phyloP scores from a whole-genome alignment of 1,140 invertebrate species.

The Drosophila parvula region DNA sequence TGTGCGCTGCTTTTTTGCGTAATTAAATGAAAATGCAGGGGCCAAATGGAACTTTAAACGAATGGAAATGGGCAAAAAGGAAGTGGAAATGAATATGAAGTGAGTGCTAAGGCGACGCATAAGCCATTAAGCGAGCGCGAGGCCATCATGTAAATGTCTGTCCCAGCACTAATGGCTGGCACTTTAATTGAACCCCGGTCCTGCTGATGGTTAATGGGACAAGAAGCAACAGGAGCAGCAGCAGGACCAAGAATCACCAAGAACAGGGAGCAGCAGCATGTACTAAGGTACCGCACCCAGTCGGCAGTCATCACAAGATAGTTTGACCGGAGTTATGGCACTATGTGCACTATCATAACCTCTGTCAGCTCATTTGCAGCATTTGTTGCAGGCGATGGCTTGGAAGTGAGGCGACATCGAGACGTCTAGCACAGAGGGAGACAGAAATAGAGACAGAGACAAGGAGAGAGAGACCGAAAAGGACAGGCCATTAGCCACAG shows the following conservation, averaged over 20 bases:
- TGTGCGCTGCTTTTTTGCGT: slow-evolving; percentile 58
- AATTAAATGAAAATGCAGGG: slow-evolving; percentile 74
- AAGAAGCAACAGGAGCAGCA: background rate
- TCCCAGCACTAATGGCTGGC: slow-evolving; percentile 67
- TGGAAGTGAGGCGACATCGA: slow-evolving; percentile 38
- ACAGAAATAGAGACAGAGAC: background rate
- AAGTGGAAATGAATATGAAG: slow-evolving; percentile 57
- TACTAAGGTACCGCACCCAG: slow-evolving; percentile 51
- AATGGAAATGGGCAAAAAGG: background rate
- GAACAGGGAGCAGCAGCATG: background rate
- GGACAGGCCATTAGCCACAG: slow-evolving; percentile 53
- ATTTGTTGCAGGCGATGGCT: slow-evolving; percentile 66
- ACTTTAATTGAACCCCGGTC: slow-evolving; percentile 68
- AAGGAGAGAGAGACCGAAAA: background rate
- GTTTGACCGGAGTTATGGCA: slow-evolving; percentile 51
- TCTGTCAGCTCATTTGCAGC: slow-evolving; percentile 78
- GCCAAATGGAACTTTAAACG: slow-evolving; percentile 61
- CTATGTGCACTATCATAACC: slow-evolving; percentile 66
- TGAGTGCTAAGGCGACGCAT: slow-evolving; percentile 68
- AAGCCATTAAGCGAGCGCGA: slow-evolving; percentile 59
- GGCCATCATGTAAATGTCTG: slow-evolving; percentile 60
- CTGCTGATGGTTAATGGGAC: slow-evolving; percentile 35
- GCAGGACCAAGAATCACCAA: no score
- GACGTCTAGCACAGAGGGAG: background rate
- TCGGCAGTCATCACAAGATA: slow-evolving; percentile 12